Evolutionary conservation across 2,797 vertebrate species (phyloP), one percentile per base, ranked within the genome.

Genomic region (Pseudochaenichthys georgianus): DNA sequence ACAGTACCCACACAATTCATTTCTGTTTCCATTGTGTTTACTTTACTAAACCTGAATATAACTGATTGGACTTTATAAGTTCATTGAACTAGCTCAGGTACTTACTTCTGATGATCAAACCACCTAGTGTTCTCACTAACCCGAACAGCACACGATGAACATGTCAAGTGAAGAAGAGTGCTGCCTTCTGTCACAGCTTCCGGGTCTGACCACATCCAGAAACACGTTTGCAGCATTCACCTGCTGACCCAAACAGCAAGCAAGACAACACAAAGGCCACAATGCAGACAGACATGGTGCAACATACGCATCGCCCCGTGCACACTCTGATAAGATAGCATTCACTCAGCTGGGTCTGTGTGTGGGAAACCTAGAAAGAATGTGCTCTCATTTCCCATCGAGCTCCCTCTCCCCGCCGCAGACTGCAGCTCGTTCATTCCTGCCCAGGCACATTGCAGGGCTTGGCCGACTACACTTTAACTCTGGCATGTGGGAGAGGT

Each of bases 371-470:
- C 10, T 59, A 34, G 76, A 1, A 79, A 78, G 85, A 89, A 87
- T 86, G 79, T 63, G 76, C 38, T 63, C 46, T 75, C 53, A 67
- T 58, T 78, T 83, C 71, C 67, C 72, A 74, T 15, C 58, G 23
- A 52, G 65, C 13, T 9, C 64, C 84, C 65, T 72, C 73, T 84
- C 70, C 71, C 51, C 34, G 16, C 53, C 70, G 64, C 64, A 75
- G 70, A 65, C 31, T 76, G 80, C 77, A 58, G 62, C 84, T 81
- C 19, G 66, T 82, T 71, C 65, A 62, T 77, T 89, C 88, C 74
- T 91, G 88, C 58, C 78, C 83, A 86, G 70, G 89, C 76, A 74
- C 64, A 75, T 81, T n/a, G 72, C 71, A 78, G 75, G 86, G 78
- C 84, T 81, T 51, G 67, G 74, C 68, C 70, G 69, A 68, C 73